Evolutionary conservation across 2,113 vertebrate genomes (phyloP), one percentile per base, ranked within the genome.

Genomic region (Bagarius yarrelli): DNA sequence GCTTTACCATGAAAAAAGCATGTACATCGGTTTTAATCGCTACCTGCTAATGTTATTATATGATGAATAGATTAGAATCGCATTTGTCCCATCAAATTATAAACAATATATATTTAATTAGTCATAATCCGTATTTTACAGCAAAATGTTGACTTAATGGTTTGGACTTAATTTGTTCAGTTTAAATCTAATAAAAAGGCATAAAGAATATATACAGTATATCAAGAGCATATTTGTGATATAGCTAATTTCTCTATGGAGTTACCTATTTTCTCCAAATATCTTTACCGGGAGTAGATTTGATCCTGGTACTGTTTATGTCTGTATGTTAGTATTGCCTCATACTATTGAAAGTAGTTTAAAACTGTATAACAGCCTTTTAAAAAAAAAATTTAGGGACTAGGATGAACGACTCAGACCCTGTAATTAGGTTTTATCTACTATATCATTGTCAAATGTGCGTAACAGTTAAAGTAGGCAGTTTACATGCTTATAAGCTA

Each of bases 391-490:
- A n/a, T n/a, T n/a, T n/a, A 19, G 25, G 8, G 16, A 72, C 9
- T 53, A 8, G 50, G 70, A 73, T 61, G 15, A 34, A 16, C 13
- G 56, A 71, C 25, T 15, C 19, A 50, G 40, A 72, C 40, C 40
- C 30, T 27, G 19, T 36, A 18, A 23, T 57, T 57, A 30, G 8
- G 30, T 23, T 34, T 61, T 23, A 57, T 67, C 60, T 23, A 15
- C 13, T 47, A 34, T 69, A 16, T 44, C 47, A 59, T 40, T 30
- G 67, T 16, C 21, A 76, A 61, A 81, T 44, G 34, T 25, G 34
- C 34, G 66, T 75, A 19, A 64, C 44, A 63, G 19, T 25, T 81
- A 69, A 69, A 50, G 25, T 76, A 81, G 80, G 80, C 80, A 74
- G 53, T 67, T 76, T 53, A 81, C 50, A 64, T 34, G 47, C n/a